Evolutionary conservation across 2,888 invertebrate species (phyloP), one percentile per base, ranked within the genome.

Genomic region (Pinctada fucata): DNA sequence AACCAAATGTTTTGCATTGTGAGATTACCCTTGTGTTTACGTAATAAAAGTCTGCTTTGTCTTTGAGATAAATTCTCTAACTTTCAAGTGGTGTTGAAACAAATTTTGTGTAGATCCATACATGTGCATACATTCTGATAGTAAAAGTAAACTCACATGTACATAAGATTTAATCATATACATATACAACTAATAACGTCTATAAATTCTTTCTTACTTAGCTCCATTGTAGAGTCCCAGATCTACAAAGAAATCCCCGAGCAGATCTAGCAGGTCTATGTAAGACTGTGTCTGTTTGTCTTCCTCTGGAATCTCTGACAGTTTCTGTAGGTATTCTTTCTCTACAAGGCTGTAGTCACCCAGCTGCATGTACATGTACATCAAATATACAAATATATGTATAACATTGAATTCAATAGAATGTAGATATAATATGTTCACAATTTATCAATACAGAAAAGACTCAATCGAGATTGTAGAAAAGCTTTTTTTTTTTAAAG

Each of bases 171-270:
- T 66, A 6, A 16, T 6, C 6, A 13, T 66, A 8, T 45, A 45
- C 6, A 58, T 31, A 31, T 31, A 31, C 31, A 0, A 31, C 31
- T 31, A 31, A 31, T 1, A 31, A 31, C 1, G 31, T 31, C 31
- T 31, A 31, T 31, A 31, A 31, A 31, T 31, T 31, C 31, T 58
- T 3, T 58, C 49, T 71, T 73, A 84, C 85, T 80, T 84, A 5
- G 89, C 88, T 66, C 86, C 83, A 64, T 83, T 80, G 50, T 85
- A 83, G 10, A 89, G 80, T 13, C 88, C 88, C 8, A 88, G 81
- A 58, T 83, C 81, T 58, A 84, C 75, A 80, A 85, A 88, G 80
- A 89, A 88, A 5, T 85, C 83, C 6, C 87, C 88, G 5, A 89
- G 75, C 2, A 74, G 73, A 70, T 85, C 83, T 58, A 77, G 72